Percentiles rank a stretch among this genome's conserved stretches.
Conservation (phyloP, 1,140 invertebrate species). For the Dreissena rostriformis region DNA sequence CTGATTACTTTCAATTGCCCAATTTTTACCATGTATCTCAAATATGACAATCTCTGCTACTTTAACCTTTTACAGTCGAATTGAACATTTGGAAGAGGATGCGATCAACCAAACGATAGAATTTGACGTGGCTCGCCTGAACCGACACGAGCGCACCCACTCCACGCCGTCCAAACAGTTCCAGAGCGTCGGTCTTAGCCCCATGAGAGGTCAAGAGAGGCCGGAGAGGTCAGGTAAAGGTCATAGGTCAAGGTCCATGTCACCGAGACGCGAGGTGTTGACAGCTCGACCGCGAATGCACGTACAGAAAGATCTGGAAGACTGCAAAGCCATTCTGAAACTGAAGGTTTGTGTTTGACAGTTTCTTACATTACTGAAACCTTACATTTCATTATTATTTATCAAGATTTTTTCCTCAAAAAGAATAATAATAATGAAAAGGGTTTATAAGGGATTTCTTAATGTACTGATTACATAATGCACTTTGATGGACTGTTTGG, state of each 20-base stretch:
- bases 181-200: slow-evolving; percentile 47
- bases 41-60: no score
- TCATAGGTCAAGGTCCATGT: slow-evolving; percentile 50
- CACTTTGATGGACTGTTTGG: no score
- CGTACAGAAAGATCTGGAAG: slow-evolving; percentile 58
- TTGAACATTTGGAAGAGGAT: slow-evolving; percentile 50
- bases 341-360: slow-evolving; percentile 57
- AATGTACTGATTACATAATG: no score
- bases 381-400: no score
- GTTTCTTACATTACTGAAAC: no score
- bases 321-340: slow-evolving; percentile 60
- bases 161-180: slow-evolving; percentile 61
- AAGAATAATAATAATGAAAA: no score
- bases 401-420: no score
- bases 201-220: slow-evolving; percentile 40
- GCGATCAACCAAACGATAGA: slow-evolving; percentile 58
- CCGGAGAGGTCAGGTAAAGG: slow-evolving; percentile 8
- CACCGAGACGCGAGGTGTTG: slow-evolving; percentile 12
- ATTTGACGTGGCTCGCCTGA: slow-evolving; percentile 59
- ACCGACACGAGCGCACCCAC: slow-evolving; percentile 61
- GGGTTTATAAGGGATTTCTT: no score
- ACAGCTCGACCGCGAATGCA: slow-evolving; percentile 9
- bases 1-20: no score
- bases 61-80: slow-evolving; percentile 8
- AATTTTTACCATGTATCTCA: no score